Conservation (phyloP, 2,113 vertebrate species). For the Prolemur simus region DNA sequence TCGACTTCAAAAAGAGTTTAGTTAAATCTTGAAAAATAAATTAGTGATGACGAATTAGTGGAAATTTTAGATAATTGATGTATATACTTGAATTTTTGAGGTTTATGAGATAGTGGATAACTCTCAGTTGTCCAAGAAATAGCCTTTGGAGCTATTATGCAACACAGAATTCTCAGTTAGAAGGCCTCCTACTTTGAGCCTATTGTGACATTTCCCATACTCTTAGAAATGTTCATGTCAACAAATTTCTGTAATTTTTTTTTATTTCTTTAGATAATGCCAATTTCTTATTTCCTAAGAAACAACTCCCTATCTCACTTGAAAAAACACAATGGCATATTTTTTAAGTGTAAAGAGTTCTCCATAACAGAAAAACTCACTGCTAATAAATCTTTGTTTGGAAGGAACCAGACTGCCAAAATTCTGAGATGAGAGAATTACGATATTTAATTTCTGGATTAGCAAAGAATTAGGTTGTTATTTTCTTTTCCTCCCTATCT, state of each 20-base stretch:
- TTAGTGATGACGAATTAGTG: not conserved
- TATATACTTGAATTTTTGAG: not conserved
- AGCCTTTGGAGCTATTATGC: not conserved
- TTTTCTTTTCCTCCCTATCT: not conserved
- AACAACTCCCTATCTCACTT: constrained; percentile 14
- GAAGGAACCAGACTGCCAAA: not conserved
- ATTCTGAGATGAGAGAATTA: constrained; percentile 31
- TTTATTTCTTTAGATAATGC: constrained; percentile 33
- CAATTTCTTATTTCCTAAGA: constrained; percentile 52
- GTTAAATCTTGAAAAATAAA: constrained; percentile 14
- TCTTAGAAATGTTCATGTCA: constrained; percentile 38
- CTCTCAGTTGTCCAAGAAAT: not conserved
- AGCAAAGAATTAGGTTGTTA: constrained; percentile 30
- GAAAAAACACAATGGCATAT: constrained; percentile 40
- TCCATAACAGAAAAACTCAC: not conserved
- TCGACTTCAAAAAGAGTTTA: not conserved
- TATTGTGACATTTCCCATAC: constrained; percentile 9
- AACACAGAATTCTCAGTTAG: not conserved
- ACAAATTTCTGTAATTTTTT: constrained; percentile 24
- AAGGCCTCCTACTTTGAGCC: not conserved
- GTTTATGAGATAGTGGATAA: not conserved
- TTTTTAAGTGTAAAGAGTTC: constrained; percentile 10
- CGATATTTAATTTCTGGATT: constrained; percentile 52
- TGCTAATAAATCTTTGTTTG: constrained; percentile 56
- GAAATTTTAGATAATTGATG: not conserved